Conservation (phyloP, 1,140 invertebrate species). For the Drosophila albomicans region DNA sequence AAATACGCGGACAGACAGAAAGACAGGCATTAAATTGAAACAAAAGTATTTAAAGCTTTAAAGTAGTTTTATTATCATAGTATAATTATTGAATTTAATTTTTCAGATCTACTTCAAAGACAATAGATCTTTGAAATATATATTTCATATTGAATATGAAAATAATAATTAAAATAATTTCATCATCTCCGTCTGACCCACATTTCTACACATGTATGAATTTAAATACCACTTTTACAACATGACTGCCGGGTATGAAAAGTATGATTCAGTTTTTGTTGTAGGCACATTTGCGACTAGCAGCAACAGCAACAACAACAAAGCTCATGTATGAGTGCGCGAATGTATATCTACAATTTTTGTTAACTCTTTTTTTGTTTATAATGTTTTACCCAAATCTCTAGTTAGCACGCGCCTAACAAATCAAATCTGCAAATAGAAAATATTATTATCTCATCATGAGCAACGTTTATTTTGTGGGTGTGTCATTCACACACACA, state of each 20-base stretch:
- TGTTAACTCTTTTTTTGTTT: slow-evolving; percentile 57
- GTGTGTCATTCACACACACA: slow-evolving; percentile 56
- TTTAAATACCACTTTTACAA: not conserved
- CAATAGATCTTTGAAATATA: too few relatives aligned
- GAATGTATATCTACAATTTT: slow-evolving; percentile 40
- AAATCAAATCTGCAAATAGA: slow-evolving; percentile 79
- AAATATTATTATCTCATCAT: slow-evolving; percentile 75
- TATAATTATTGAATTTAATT: too few relatives aligned
- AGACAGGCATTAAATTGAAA: too few relatives aligned
- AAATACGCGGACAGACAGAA: too few relatives aligned
- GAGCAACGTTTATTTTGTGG: slow-evolving; percentile 37
- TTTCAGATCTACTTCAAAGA: too few relatives aligned
- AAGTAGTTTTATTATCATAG: too few relatives aligned
- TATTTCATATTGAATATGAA: too few relatives aligned
- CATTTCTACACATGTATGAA: too few relatives aligned
- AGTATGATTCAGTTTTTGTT: not conserved
- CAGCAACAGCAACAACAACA: slow-evolving; percentile 17
- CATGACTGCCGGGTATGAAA: not conserved
- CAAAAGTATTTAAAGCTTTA: too few relatives aligned
- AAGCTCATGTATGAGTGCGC: slow-evolving; percentile 14
- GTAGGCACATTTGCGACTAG: slow-evolving; percentile 13
- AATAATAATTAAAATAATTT: too few relatives aligned
- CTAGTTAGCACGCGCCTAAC: slow-evolving; percentile 71
- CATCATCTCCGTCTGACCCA: too few relatives aligned
- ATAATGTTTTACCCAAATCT: slow-evolving; percentile 59